Conservation (phyloP, 2,113 vertebrate species). For the Suncus etruscus region DNA sequence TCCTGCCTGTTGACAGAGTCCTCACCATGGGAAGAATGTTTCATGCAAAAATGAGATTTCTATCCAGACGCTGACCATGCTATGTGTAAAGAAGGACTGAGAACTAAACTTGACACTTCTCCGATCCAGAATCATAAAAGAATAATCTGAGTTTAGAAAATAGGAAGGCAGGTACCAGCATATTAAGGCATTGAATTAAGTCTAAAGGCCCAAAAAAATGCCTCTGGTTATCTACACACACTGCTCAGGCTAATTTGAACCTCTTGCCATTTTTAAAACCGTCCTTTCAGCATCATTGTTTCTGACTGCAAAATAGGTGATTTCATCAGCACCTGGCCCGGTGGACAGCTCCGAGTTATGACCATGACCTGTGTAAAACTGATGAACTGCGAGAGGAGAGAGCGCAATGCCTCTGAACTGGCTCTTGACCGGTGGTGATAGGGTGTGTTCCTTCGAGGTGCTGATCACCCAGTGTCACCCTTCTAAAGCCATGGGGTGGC, state of each 20-base stretch:
- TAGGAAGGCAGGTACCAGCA: background rate
- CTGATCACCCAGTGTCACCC: background rate
- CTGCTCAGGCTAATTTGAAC: background rate
- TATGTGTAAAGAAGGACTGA: conserved; percentile 37
- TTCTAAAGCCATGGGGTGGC: background rate
- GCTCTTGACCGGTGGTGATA: conserved; percentile 19
- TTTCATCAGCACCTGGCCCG: conserved; percentile 36
- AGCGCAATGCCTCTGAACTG: background rate
- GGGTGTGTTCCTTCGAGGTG: background rate
- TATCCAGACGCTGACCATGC: background rate
- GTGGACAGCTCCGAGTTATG: background rate
- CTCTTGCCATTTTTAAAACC: conserved; percentile 21
- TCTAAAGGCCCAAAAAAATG: background rate
- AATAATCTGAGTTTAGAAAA: background rate
- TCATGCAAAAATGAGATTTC: background rate
- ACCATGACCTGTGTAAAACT: background rate
- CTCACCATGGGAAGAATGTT: background rate
- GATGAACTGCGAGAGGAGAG: background rate
- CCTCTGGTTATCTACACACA: background rate
- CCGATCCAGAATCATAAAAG: conserved; percentile 37
- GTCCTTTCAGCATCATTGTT: background rate
- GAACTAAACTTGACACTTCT: conserved; percentile 75
- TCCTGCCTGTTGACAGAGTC: accelerated
- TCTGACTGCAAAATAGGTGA: conserved; percentile 50
- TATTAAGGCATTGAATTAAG: background rate